These are phyloP conservation scores for Holocentrus rufus DNA, from an alignment of 2,797 vertebrate species.

Conservation along the genomic window DNA sequence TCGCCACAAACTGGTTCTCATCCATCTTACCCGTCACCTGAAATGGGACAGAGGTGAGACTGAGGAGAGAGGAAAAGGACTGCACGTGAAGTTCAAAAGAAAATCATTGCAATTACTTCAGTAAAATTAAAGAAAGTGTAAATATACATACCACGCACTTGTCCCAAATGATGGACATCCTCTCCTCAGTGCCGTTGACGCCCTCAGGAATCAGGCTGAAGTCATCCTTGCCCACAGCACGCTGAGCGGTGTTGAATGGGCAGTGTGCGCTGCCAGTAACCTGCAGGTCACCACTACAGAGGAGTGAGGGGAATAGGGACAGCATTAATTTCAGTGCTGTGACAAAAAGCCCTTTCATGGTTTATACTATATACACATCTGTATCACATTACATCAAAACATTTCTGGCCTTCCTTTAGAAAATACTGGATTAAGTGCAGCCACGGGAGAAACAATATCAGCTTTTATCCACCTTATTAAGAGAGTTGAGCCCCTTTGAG, in stretches of 20 bases:
- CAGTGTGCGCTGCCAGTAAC: constrained; percentile 97
- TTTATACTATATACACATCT: too few species aligned
- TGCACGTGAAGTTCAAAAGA: background rate
- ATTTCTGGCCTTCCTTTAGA: background rate
- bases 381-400: too few species aligned
- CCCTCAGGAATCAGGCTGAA: constrained; percentile 97
- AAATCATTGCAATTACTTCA: background rate
- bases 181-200: constrained; percentile 95
- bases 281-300: constrained; percentile 91
- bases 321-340: too few species aligned
- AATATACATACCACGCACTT: constrained; percentile 90
- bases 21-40: constrained; percentile 99
- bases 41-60: background rate
- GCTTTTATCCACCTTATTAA: too few species aligned
- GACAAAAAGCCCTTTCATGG: too few species aligned
- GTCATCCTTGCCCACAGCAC: constrained; percentile 98
- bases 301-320: background rate
- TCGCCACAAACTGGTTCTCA: constrained; percentile 98
- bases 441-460: too few species aligned
- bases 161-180: constrained; percentile 98
- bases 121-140: too few species aligned
- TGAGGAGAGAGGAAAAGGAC: background rate
- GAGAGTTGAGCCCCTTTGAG: too few species aligned
- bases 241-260: constrained; percentile 97
- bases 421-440: background rate